These are phyloP conservation scores for Anastrepha ludens DNA, from an alignment of 1,140 invertebrate genomes.

Conservation along the genomic window DNA sequence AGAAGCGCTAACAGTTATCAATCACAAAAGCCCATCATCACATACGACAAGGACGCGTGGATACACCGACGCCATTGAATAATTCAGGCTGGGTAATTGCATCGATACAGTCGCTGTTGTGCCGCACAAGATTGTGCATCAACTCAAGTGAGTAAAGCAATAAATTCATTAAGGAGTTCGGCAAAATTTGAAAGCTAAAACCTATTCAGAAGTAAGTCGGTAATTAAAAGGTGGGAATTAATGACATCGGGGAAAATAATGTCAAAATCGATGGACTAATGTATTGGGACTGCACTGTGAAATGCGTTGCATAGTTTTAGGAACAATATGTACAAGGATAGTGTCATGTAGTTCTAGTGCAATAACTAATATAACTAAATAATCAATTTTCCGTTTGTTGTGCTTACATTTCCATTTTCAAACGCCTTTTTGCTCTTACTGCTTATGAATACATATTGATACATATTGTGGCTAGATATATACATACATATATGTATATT, in stretches of 20 bases:
- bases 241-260: too few species aligned
- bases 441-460: too few species aligned
- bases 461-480: too few species aligned
- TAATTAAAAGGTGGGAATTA: too few species aligned
- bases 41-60: neutral
- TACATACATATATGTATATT: too few species aligned
- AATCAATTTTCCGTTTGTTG: too few species aligned
- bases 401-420: too few species aligned
- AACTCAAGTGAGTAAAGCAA: constrained; percentile 66
- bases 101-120: constrained; percentile 72
- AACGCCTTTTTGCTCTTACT: too few species aligned
- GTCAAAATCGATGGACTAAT: neutral
- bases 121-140: constrained; percentile 72
- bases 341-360: neutral
- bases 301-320: neutral
- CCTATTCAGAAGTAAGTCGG: neutral
- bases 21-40: constrained; percentile 8
- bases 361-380: too few species aligned
- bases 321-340: neutral
- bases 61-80: neutral
- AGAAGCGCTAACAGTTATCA: neutral
- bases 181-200: too few species aligned
- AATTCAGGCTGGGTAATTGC: constrained; percentile 71
- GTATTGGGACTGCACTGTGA: neutral
- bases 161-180: neutral